Conservation (phyloP, 2,113 vertebrate genomes). For the Xenotilapia leptura region DNA sequence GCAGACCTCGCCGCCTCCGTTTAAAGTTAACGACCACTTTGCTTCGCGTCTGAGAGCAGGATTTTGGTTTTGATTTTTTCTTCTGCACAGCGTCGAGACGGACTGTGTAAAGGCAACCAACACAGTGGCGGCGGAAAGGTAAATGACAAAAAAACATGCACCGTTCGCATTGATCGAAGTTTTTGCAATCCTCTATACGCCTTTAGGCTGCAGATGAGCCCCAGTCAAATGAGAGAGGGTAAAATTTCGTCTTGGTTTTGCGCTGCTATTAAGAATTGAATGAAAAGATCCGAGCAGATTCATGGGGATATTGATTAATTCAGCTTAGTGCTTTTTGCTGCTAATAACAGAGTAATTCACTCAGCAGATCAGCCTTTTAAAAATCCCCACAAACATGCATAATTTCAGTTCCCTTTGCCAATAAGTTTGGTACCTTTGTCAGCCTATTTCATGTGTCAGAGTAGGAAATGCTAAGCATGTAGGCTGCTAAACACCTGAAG, state of each 20-base stretch:
- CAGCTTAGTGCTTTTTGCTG: background rate
- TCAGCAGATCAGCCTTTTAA: background rate
- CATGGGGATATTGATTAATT: background rate
- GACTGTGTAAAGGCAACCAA: background rate
- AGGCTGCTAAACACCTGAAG: background rate
- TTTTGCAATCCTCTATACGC: background rate
- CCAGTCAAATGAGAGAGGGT: background rate
- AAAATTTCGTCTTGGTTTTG: background rate
- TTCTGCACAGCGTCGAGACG: background rate
- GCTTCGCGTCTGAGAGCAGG: background rate
- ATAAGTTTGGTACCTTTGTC: background rate
- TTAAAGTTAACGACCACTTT: slow-evolving; percentile 21
- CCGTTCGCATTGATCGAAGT: slow-evolving; percentile 13
- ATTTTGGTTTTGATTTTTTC: background rate
- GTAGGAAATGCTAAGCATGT: background rate
- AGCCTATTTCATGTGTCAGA: background rate
- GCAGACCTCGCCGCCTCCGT: background rate
- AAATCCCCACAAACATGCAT: background rate
- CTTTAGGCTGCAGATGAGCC: background rate
- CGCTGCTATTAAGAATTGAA: background rate
- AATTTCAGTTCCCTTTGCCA: background rate
- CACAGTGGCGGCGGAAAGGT: slow-evolving; percentile 13
- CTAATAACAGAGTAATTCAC: background rate
- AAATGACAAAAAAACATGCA: background rate
- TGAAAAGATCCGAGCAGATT: background rate